Evolutionary conservation across 64 coral and sea anemone species (phyloP), one percentile per base, ranked within the genome.

Genomic region (Porites lutea): DNA sequence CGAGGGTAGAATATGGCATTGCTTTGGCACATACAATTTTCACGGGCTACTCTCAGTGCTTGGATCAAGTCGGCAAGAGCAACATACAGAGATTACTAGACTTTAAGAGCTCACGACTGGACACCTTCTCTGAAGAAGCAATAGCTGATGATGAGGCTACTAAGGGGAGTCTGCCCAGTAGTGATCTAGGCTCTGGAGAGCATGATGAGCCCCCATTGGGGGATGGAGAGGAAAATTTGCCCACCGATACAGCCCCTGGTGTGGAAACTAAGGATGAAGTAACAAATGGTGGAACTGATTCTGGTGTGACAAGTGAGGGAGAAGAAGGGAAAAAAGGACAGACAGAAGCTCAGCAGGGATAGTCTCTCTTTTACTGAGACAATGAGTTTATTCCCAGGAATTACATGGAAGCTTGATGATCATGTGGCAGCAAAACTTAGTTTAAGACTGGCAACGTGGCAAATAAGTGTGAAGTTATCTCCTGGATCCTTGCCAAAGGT

Each of bases 71-170:
- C 4, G 69, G 78, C 76, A 97, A 97, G 87, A 48, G 65, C 7
- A 97, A 97, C 61, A 64, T 94, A n/a, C 88, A 94, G 53, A 89
- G 91, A 59, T 50, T 97, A 15, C 55, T 97, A 16, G 95, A 91
- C 59, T 97, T 97, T 77, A 97, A 97, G 92, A 94, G 95, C 64
- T 51, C 88, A 76, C 72, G 95, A 74, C 12, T 79, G 48, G 95
- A 97, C 63, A 90, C 95, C 1, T 97, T 97, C 52, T 88, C 88
- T 22, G 95, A 88, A 55, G 95, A 90, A 76, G 86, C 71, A 81
- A 86, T 50, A 66, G 58, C 12, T 44, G 73, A 86, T n/a, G 80
- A 70, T 74, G 53, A 86, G 3, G 70, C 53, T 19, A 63, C 63
- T 1, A 65, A 55, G 13, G 79, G 20, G 2, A 83, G 89, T 71